Conservation (phyloP, 1,140 invertebrate genomes). For the Anoplophora glabripennis region DNA sequence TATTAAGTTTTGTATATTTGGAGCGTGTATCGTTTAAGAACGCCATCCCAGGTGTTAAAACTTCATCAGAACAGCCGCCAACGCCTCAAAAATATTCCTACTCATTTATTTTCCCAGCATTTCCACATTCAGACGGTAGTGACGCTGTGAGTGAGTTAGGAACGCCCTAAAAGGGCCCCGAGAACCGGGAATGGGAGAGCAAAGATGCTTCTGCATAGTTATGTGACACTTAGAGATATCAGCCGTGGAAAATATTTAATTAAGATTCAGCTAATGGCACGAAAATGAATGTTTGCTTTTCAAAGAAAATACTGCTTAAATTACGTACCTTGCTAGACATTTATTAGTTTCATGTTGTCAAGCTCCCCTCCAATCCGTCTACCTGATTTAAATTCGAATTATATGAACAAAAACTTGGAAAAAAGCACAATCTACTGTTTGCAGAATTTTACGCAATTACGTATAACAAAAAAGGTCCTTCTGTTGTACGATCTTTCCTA, state of each 20-base stretch:
- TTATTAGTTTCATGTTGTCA: constrained; percentile 26
- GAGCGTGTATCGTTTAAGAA: too few species aligned
- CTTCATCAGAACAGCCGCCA: too few species aligned
- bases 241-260: constrained; percentile 46
- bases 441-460: too few species aligned
- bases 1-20: too few species aligned
- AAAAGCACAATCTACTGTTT: too few species aligned
- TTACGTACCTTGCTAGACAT: constrained; percentile 26
- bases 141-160: background rate
- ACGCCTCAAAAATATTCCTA: too few species aligned
- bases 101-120: too few species aligned
- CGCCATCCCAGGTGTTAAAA: too few species aligned
- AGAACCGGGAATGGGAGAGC: background rate
- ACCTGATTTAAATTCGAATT: constrained; percentile 6
- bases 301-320: constrained; percentile 30
- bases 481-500: too few species aligned
- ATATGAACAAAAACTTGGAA: too few species aligned
- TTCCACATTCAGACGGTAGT: constrained; percentile 10
- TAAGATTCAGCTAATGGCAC: constrained; percentile 46
- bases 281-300: constrained; percentile 42
- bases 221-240: constrained; percentile 48
- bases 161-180: constrained; percentile 3
- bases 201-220: constrained; percentile 41
- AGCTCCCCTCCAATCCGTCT: background rate
- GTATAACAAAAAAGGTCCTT: too few species aligned